Percentiles rank a stretch among this genome's conserved stretches.
phyloP scores from a whole-genome alignment of 2,797 vertebrate species.

The Capromys pilorides region DNA sequence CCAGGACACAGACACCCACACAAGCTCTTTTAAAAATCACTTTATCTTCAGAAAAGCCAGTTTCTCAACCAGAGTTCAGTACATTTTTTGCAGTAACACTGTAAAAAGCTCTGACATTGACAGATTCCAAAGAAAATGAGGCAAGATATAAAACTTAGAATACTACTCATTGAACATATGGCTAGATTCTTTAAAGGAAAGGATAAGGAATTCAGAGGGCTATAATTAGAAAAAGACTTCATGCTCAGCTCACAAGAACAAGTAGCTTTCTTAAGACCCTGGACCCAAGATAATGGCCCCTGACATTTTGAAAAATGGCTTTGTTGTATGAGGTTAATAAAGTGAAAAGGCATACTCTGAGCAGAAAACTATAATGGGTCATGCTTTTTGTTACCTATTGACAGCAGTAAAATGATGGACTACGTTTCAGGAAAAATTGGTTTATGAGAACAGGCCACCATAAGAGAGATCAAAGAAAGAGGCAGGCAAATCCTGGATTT shows the following conservation, averaged over 20 bases:
- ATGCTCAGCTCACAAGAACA: slow-evolving; percentile 46
- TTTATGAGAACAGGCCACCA: neutral
- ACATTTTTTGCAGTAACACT: slow-evolving; percentile 74
- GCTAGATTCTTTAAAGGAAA: slow-evolving; percentile 72
- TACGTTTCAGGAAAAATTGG: neutral
- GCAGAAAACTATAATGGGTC: neutral
- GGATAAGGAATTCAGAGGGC: slow-evolving; percentile 58
- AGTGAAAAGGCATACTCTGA: neutral
- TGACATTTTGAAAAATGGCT: slow-evolving; percentile 55
- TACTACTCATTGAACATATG: slow-evolving; percentile 73
- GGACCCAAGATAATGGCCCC: slow-evolving; percentile 33
- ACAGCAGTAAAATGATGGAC: neutral
- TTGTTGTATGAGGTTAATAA: slow-evolving; percentile 35
- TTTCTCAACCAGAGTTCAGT: slow-evolving; percentile 69
- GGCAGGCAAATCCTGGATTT: no score
- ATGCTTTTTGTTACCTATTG: neutral
- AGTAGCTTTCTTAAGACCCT: slow-evolving; percentile 38
- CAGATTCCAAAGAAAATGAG: slow-evolving; percentile 73
- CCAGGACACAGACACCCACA: slow-evolving; percentile 70
- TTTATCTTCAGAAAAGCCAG: slow-evolving; percentile 71
- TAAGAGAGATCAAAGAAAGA: neutral
- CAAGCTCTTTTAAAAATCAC: slow-evolving; percentile 60
- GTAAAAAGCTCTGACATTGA: slow-evolving; percentile 75
- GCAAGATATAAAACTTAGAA: slow-evolving; percentile 68
- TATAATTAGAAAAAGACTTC: slow-evolving; percentile 69